A percentile compares a stretch with the other conserved stretches of the same genome.
These are phyloP conservation scores for Acrossocheilus fasciatus DNA, from an alignment of 2,797 vertebrate genomes.

Conservation along the genomic window DNA sequence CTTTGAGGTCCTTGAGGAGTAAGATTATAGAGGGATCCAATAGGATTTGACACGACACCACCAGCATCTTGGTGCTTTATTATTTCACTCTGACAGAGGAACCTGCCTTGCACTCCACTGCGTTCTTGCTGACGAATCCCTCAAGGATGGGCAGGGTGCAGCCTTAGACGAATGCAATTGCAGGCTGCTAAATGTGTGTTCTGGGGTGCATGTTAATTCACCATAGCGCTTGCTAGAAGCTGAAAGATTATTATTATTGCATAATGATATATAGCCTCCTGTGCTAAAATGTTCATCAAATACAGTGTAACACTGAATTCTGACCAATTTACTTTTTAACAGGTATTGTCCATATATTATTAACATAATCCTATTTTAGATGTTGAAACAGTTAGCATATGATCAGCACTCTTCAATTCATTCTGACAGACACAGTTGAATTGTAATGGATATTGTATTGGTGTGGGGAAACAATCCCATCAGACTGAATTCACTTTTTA, in stretches of 20 bases:
- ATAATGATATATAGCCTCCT: constrained; percentile 42
- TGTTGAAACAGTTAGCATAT: not conserved
- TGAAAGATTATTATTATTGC: constrained; percentile 72
- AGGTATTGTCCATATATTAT: not conserved
- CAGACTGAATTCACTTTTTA: not conserved
- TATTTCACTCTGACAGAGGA: constrained; percentile 83
- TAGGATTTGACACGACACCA: constrained; percentile 53
- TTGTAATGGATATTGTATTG: not conserved
- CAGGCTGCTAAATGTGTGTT: constrained; percentile 77
- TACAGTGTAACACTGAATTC: not conserved
- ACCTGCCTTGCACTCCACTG: constrained; percentile 77
- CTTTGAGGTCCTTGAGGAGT: not conserved
- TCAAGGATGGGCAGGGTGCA: constrained; percentile 78
- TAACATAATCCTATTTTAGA: not conserved
- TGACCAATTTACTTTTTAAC: not conserved
- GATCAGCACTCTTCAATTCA: not conserved
- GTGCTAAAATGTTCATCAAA: not conserved
- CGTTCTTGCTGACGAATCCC: constrained; percentile 73
- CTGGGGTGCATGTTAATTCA: constrained; percentile 81
- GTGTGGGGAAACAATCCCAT: not conserved
- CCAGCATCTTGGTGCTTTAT: constrained; percentile 80
- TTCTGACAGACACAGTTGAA: not conserved
- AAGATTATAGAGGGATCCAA: not conserved
- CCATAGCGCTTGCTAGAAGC: constrained; percentile 48
- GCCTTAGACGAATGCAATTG: constrained; percentile 82